Evolutionary conservation across 2,113 vertebrate species (phyloP).

Genomic region (Phodopus roborovskii): DNA sequence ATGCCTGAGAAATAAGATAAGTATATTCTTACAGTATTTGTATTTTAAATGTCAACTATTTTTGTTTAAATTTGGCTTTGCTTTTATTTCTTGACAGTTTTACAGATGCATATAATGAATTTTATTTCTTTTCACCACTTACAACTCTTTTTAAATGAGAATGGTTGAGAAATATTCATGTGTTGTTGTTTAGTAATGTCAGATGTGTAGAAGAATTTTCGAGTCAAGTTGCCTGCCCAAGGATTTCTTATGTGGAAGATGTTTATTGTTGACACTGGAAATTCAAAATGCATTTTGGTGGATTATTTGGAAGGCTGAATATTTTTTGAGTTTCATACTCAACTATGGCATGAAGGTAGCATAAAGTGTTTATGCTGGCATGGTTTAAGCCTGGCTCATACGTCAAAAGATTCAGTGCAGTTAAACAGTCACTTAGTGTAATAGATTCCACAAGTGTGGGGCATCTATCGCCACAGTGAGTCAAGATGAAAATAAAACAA

Average conservation of each 20-base stretch:
- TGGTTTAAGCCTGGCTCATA: not conserved
- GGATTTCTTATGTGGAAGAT: not conserved
- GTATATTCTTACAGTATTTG: not conserved
- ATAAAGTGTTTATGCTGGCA: conserved; percentile 1
- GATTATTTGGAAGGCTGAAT: not conserved
- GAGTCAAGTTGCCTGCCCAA: not conserved
- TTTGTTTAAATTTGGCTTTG: not conserved
- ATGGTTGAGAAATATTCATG: not conserved
- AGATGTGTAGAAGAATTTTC: not conserved
- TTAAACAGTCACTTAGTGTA: not conserved
- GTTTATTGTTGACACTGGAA: not conserved
- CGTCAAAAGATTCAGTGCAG: not conserved
- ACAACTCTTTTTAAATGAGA: not conserved
- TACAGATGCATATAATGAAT: not conserved
- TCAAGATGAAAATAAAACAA: not conserved
- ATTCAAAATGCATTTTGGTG: not conserved
- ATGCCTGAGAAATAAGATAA: not conserved
- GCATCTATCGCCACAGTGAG: not conserved
- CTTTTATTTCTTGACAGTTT: not conserved
- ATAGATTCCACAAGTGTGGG: not conserved
- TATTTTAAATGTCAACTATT: not conserved
- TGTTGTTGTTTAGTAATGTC: conserved; percentile 25
- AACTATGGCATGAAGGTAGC: conserved; percentile 18
- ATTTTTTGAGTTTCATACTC: not conserved
- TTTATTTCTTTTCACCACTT: not conserved